phyloP scores from a whole-genome alignment of 2,888 invertebrate genomes.

The Operophtera brumata region DNA sequence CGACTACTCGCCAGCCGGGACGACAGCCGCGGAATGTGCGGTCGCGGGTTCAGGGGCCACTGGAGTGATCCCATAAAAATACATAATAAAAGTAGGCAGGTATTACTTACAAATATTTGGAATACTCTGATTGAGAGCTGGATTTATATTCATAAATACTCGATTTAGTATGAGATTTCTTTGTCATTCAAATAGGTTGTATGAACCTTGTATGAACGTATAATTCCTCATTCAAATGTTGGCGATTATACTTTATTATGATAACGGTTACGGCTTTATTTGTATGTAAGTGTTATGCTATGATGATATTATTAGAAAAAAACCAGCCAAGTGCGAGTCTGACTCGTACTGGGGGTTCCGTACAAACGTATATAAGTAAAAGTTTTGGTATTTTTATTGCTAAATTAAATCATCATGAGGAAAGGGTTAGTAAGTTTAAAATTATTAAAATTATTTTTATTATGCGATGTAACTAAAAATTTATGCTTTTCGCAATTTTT shows the following conservation, averaged over 20 bases:
- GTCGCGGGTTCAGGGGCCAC: constrained; percentile 13
- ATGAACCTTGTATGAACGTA: neutral
- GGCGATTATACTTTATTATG: constrained; percentile 1
- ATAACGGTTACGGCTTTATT: constrained; percentile 14
- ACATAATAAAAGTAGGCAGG: neutral
- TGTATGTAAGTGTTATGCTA: neutral
- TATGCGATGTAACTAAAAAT: no score
- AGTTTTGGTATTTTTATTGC: no score
- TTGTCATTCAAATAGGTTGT: neutral
- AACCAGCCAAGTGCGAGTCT: no score
- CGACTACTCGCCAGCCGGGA: neutral
- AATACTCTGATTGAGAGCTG: constrained; percentile 9
- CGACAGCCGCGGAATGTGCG: constrained; percentile 11
- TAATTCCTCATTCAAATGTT: neutral
- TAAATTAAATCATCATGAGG: no score
- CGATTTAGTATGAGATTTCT: neutral
- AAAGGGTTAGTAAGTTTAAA: no score
- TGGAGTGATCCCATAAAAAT: constrained; percentile 12
- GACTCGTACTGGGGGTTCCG: no score
- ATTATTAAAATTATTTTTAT: no score
- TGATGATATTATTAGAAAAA: neutral
- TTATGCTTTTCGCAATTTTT: no score
- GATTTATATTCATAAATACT: constrained; percentile 9
- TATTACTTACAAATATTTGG: neutral
- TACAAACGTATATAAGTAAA: no score